These are phyloP conservation scores for Drosophila multiciliata DNA, from an alignment of 2,888 invertebrate genomes.

Conservation along the genomic window DNA sequence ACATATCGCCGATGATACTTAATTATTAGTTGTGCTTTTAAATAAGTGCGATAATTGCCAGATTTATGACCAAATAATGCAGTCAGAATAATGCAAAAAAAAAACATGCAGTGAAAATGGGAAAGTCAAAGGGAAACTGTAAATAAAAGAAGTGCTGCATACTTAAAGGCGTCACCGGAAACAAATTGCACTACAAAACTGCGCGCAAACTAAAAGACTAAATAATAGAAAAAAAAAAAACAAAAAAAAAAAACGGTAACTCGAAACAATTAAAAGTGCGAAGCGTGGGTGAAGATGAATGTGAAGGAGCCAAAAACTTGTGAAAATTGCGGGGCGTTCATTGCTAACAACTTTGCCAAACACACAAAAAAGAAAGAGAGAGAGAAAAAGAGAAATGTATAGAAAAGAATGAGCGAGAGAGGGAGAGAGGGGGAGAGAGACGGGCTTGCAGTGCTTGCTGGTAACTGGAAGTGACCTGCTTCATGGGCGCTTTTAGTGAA, in stretches of 20 bases:
- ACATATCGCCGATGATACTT: background rate
- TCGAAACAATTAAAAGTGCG: slow-evolving; percentile 70
- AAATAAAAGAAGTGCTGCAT: slow-evolving; percentile 33
- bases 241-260: slow-evolving; percentile 17
- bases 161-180: slow-evolving; percentile 50
- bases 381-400: background rate
- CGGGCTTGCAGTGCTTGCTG: slow-evolving; percentile 5
- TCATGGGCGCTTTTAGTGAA: slow-evolving; percentile 36
- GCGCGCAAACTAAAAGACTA: slow-evolving; percentile 5
- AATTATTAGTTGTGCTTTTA: slow-evolving; percentile 9
- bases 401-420: background rate
- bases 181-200: slow-evolving; percentile 53
- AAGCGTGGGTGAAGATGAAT: slow-evolving; percentile 16
- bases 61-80: slow-evolving; percentile 28
- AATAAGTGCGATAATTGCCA: slow-evolving; percentile 23
- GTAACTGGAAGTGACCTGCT: slow-evolving; percentile 63
- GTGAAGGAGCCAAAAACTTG: slow-evolving; percentile 44
- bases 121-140: slow-evolving; percentile 1
- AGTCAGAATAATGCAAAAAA: background rate
- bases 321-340: slow-evolving; percentile 50
- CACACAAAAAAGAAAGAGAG: slow-evolving; percentile 32
- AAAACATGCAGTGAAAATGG: background rate
- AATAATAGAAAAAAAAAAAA: slow-evolving; percentile 6
- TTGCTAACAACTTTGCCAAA: slow-evolving; percentile 57
- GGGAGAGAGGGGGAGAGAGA: background rate